These are phyloP conservation scores for Calliphora vomitoria DNA, from an alignment of 2,888 invertebrate genomes.

Conservation along the genomic window DNA sequence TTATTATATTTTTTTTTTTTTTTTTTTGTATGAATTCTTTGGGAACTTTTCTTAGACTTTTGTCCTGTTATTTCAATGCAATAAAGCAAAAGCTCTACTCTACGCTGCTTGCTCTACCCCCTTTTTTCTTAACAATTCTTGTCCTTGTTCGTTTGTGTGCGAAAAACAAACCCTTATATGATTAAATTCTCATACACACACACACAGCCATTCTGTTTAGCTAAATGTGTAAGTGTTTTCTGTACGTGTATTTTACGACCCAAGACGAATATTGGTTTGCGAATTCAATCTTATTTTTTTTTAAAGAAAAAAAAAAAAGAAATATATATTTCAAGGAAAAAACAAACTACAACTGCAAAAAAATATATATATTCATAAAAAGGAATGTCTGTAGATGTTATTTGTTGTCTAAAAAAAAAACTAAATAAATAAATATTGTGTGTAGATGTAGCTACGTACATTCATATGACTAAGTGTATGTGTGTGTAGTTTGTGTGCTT, in stretches of 20 bases:
- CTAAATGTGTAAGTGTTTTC: neutral
- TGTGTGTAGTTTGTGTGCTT: neutral
- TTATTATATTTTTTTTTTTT: constrained; percentile 41
- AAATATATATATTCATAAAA: constrained; percentile 20
- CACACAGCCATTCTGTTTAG: neutral
- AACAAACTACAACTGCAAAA: constrained; percentile 19
- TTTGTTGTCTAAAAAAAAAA: constrained; percentile 58
- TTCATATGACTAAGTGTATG: too few species aligned
- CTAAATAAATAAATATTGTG: constrained; percentile 31
- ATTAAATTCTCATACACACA: constrained; percentile 60
- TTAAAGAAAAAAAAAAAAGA: neutral
- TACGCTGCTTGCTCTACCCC: constrained; percentile 25
- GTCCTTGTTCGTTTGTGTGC: constrained; percentile 40
- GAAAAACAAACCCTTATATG: constrained; percentile 63
- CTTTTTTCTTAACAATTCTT: constrained; percentile 24
- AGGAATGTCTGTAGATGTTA: constrained; percentile 56
- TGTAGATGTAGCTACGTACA: neutral
- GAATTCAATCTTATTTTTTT: constrained; percentile 61
- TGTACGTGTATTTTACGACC: constrained; percentile 15
- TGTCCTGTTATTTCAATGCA: constrained; percentile 71
- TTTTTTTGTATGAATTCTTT: constrained; percentile 60
- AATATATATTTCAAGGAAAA: constrained; percentile 36
- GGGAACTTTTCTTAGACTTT: constrained; percentile 70
- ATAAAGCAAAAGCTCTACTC: constrained; percentile 45
- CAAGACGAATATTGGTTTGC: constrained; percentile 54